phyloP scores from a whole-genome alignment of 2,888 invertebrate species.

The Orthonevra nobilis region DNA sequence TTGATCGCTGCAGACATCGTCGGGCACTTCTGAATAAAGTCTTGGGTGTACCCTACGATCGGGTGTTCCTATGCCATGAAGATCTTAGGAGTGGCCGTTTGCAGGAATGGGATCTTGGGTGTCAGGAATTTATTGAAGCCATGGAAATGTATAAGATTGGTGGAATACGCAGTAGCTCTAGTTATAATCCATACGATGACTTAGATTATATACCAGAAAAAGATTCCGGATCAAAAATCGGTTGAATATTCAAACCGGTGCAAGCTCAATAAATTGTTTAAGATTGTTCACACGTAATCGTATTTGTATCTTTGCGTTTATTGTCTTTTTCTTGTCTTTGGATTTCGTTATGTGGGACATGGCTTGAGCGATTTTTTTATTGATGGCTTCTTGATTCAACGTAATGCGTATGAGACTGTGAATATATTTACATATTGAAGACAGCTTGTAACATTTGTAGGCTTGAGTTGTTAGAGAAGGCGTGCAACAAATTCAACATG shows the following conservation, averaged over 20 bases:
- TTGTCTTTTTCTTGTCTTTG: slow-evolving; percentile 53
- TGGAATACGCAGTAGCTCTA: no score
- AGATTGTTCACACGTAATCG: slow-evolving; percentile 37
- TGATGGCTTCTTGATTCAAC: slow-evolving; percentile 22
- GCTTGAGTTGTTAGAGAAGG: no score
- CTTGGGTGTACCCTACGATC: slow-evolving; percentile 77
- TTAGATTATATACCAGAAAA: slow-evolving; percentile 15
- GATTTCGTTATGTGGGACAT: slow-evolving; percentile 47
- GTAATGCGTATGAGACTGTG: slow-evolving; percentile 12
- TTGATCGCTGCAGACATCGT: slow-evolving; percentile 76
- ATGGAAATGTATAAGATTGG: no score
- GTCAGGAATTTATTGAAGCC: slow-evolving; percentile 68
- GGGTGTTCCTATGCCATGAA: slow-evolving; percentile 74
- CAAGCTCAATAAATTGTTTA: slow-evolving; percentile 35
- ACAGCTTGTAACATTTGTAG: no score
- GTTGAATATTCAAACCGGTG: slow-evolving; percentile 6
- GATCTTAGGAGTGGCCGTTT: slow-evolving; percentile 71
- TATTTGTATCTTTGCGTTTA: no score
- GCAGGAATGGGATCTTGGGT: slow-evolving; percentile 75
- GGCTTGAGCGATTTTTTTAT: slow-evolving; percentile 35
- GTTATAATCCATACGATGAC: no score
- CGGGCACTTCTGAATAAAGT: slow-evolving; percentile 76
- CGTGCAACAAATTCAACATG: slow-evolving; percentile 38
- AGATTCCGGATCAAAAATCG: neutral
- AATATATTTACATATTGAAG: slow-evolving; percentile 29